Conservation (phyloP, 1,140 invertebrate genomes). For the Brachionus calyciflorus region DNA sequence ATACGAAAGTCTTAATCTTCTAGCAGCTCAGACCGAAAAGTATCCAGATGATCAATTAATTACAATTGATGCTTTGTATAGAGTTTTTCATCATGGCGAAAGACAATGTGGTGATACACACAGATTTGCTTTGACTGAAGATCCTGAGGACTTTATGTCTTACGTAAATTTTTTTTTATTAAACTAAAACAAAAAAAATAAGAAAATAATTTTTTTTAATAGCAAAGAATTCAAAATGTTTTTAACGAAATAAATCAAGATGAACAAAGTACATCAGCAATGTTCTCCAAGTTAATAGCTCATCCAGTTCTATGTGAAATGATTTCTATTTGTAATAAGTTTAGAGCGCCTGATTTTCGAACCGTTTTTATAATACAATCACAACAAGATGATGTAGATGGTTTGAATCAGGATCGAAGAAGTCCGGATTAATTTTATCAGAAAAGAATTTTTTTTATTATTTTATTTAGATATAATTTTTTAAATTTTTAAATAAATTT, state of each 20-base stretch:
- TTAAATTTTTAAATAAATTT: too few relatives aligned
- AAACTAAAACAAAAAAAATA: neutral
- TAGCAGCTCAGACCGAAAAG: slow-evolving; percentile 52
- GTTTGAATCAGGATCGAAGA: neutral
- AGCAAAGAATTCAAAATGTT: slow-evolving; percentile 27
- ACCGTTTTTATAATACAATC: neutral
- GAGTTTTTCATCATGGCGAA: slow-evolving; percentile 58
- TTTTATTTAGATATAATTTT: too few relatives aligned
- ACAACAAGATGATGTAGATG: slow-evolving; percentile 7
- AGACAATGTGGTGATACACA: slow-evolving; percentile 56
- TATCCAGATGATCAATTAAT: slow-evolving; percentile 55
- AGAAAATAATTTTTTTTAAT: slow-evolving; percentile 5
- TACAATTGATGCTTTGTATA: slow-evolving; percentile 54
- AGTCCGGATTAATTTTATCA: slow-evolving; percentile 22
- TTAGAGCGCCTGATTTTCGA: slow-evolving; percentile 35
- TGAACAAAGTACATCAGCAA: neutral
- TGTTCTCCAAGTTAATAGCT: slow-evolving; percentile 1
- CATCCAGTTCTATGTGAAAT: slow-evolving; percentile 46
- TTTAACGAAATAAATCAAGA: slow-evolving; percentile 37
- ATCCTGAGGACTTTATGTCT: slow-evolving; percentile 57
- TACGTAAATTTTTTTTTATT: slow-evolving; percentile 50
- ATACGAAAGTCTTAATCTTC: slow-evolving; percentile 26
- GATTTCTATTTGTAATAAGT: slow-evolving; percentile 37
- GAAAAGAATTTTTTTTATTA: too few relatives aligned
- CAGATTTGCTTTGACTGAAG: slow-evolving; percentile 54